Evolutionary conservation across 1,140 invertebrate genomes (phyloP), one percentile per base, ranked within the genome.

Genomic region (Zaprionus lachaisei): DNA sequence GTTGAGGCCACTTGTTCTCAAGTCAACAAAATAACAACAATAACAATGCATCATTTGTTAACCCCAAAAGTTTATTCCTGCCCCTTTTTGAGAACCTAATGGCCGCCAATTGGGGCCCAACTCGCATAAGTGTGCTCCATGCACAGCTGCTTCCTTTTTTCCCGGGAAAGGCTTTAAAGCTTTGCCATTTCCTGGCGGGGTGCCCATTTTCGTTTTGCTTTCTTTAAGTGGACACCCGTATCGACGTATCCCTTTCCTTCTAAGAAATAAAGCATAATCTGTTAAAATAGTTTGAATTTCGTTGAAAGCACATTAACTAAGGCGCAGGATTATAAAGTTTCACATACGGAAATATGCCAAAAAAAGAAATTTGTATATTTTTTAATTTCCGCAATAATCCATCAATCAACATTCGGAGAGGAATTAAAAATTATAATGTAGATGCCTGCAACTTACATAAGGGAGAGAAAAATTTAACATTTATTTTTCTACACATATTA

Each of bases 41-140:
- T 31, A 56, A 54, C 65, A 58, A 70, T 65, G 61, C 44, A 75
- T 70, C 76, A 79, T 79, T 70, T 70, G 76, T 74, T 44, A 57
- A 69, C 15, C 41, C 71, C 47, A 41, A 72, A 76, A 44, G 60
- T 67, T 62, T 73, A 57, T 22, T 20, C 38, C 38, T 9, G 22
- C 73, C 34, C 22, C 51, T 17, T 24, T 58, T 37, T 38, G 38
- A 54, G 34, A 49, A 28, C 17, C 47, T 17, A 69, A 68, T 69
- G 44, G 34, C 49, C 22, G 57, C 47, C 57, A 62, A 71, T 56
- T 62, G 17, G 34, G 49, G 34, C 51, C 51, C 41, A n/a, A 22
- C n/a, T 17, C 41, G n/a, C 41, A 41, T 15, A 41, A 41, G 38
- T 41, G 38, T 41, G 38, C 38, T 49, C n/a, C n/a, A 49, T 12